These are phyloP conservation scores for Vanessa atalanta DNA, from an alignment of 1,140 invertebrate genomes.

Conservation along the genomic window DNA sequence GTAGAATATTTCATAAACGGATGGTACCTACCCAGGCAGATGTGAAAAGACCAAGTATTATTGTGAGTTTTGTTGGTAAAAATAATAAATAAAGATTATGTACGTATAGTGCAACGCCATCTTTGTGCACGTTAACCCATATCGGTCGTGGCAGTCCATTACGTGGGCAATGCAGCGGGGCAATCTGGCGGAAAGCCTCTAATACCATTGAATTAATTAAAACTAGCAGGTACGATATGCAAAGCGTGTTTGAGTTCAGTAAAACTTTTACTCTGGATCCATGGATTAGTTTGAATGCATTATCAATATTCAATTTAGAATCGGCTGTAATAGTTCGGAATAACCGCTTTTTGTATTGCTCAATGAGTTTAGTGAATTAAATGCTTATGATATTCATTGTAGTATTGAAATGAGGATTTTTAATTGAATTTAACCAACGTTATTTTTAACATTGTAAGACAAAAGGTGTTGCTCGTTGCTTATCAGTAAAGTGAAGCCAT, in stretches of 20 bases:
- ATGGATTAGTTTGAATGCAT: slow-evolving; percentile 10
- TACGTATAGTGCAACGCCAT: not conserved
- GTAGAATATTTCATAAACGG: too few relatives aligned
- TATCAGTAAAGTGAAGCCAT: too few relatives aligned
- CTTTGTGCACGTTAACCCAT: slow-evolving; percentile 2
- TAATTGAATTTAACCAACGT: too few relatives aligned
- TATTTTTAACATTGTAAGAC: too few relatives aligned
- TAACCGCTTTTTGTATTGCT: not conserved
- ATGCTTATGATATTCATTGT: not conserved
- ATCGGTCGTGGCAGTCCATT: slow-evolving; percentile 15
- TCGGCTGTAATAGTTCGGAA: not conserved
- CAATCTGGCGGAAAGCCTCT: slow-evolving; percentile 15
- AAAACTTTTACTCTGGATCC: slow-evolving; percentile 14
- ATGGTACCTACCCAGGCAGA: too few relatives aligned
- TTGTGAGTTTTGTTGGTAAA: too few relatives aligned
- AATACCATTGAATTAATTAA: slow-evolving; percentile 28
- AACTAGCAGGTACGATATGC: slow-evolving; percentile 22
- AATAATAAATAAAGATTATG: too few relatives aligned
- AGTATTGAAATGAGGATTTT: too few relatives aligned
- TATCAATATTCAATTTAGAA: slow-evolving; percentile 23
- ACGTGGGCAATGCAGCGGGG: not conserved
- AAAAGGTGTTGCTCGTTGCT: too few relatives aligned
- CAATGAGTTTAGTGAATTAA: not conserved
- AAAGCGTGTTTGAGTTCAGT: slow-evolving; percentile 18
- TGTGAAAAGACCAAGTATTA: too few relatives aligned